A percentile compares a stretch with the other conserved stretches of the same genome.
phyloP scores from a whole-genome alignment of 92 coral and sea anemone species.

The Phenganax stokvisi region DNA sequence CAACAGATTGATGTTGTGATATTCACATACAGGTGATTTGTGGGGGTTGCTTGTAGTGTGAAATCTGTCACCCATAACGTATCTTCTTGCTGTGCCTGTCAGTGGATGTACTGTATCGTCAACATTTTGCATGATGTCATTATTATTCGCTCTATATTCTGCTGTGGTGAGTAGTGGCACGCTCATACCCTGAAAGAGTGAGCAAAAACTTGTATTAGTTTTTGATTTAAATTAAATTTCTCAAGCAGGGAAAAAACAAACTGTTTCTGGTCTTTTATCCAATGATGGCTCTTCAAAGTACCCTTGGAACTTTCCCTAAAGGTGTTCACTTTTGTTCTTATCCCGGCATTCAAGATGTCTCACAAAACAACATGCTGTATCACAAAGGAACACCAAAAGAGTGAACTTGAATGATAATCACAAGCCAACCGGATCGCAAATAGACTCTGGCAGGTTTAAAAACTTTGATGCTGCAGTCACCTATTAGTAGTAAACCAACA shows the following conservation, averaged over 20 bases:
- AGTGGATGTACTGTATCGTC: no score
- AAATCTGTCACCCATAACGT: no score
- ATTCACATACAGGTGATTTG: no score
- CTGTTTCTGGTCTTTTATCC: constrained; percentile 38
- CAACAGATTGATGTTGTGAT: no score
- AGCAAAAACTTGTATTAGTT: no score
- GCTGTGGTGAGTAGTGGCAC: no score
- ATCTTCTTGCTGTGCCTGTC: no score
- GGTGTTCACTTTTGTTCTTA: background rate
- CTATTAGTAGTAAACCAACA: background rate
- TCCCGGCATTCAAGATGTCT: constrained; percentile 28
- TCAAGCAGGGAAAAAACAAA: background rate
- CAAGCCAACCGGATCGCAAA: constrained; percentile 28
- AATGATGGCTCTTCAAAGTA: constrained; percentile 50
- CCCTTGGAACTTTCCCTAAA: constrained; percentile 48
- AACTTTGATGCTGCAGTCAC: constrained; percentile 32
- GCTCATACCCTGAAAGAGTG: no score
- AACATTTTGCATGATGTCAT: no score
- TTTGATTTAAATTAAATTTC: no score
- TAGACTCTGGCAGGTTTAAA: background rate
- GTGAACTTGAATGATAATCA: constrained; percentile 15
- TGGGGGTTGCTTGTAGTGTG: no score
- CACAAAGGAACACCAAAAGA: constrained; percentile 12
- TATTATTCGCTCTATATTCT: no score
- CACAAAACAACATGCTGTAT: constrained; percentile 35